These are phyloP conservation scores for Aldabrachelys gigantea DNA, from an alignment of 2,113 vertebrate species.

Conservation along the genomic window DNA sequence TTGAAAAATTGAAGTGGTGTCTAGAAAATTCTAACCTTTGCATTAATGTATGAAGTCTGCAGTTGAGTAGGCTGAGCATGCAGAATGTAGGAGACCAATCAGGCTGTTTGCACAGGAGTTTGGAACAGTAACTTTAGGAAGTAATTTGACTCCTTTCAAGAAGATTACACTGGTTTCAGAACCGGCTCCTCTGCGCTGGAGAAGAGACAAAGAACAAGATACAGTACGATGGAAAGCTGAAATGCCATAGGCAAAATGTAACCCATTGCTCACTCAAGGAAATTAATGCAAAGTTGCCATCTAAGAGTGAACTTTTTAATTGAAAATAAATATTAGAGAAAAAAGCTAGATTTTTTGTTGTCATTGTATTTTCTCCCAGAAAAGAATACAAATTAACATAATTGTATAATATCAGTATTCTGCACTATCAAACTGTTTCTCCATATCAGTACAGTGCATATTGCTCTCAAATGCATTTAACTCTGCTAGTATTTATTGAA, in stretches of 20 bases:
- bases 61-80: neutral
- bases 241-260: neutral
- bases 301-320: neutral
- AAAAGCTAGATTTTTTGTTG: neutral
- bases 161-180: neutral
- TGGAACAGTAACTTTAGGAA: conserved; percentile 30
- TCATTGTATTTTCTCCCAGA: neutral
- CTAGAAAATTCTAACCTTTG: conserved; percentile 55
- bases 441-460: rapidly evolving
- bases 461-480: neutral
- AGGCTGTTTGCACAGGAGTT: conserved; percentile 26
- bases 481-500: neutral
- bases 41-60: neutral
- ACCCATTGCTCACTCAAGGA: conserved; percentile 44
- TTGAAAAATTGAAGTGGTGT: conserved; percentile 75
- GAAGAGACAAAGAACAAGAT: conserved; percentile 35
- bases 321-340: neutral
- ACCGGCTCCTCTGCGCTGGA: neutral
- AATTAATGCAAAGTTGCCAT: neutral
- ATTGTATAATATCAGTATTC: neutral
- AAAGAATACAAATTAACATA: neutral
- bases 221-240: neutral
- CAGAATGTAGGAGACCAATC: neutral
- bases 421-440: neutral
- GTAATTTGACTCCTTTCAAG: conserved; percentile 2